Conservation (phyloP, 2,797 vertebrate species). For the Lepilemur septentrionalis region DNA sequence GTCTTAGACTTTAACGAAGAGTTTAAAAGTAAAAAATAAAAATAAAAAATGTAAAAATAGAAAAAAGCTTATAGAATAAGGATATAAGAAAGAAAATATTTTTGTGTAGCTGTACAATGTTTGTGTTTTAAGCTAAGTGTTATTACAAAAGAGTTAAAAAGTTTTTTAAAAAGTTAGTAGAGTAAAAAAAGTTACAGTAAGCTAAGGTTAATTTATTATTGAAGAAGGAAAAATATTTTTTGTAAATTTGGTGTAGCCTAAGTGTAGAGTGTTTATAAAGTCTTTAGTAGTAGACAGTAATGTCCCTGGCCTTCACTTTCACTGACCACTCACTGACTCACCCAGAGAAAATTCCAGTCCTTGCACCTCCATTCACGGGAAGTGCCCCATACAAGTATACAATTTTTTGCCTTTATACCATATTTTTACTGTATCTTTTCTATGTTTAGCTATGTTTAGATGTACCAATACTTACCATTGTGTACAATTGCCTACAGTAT, state of each 20-base stretch:
- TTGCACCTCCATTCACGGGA: neutral
- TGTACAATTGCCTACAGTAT: neutral
- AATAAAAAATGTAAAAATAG: neutral
- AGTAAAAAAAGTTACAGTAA: neutral
- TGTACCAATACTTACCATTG: neutral
- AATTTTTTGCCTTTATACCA: neutral
- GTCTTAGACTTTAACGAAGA: neutral
- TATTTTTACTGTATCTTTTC: neutral
- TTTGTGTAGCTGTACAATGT: neutral
- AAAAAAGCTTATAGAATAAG: neutral
- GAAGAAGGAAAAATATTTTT: neutral
- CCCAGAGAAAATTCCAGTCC: neutral
- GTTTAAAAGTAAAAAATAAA: neutral
- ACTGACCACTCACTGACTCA: neutral
- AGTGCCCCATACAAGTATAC: neutral
- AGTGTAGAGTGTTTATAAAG: neutral
- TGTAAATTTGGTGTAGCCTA: neutral
- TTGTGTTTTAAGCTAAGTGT: neutral
- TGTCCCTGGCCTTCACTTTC: neutral
- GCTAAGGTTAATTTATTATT: neutral
- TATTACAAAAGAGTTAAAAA: neutral
- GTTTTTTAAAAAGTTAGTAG: neutral
- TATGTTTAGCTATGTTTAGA: neutral
- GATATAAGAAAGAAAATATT: neutral
- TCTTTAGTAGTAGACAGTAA: neutral